Percentiles rank a stretch among this genome's conserved stretches.
Evolutionary conservation across 2,888 invertebrate genomes (phyloP).

Genomic region (Acleris holmiana): DNA sequence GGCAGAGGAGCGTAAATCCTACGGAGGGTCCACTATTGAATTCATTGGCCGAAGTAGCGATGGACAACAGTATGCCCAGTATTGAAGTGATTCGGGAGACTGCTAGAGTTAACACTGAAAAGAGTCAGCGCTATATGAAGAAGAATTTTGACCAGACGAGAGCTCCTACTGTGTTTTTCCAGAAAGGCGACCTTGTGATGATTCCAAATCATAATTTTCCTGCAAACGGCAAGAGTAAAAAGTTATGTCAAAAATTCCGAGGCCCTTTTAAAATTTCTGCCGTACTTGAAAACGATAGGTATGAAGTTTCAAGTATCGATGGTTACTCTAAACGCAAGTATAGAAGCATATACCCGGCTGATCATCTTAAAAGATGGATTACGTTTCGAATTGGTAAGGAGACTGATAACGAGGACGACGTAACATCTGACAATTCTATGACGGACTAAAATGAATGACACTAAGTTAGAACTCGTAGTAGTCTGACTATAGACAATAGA

Average conservation of each 20-base stretch:
- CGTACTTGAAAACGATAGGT: conserved; percentile 10
- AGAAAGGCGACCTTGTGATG: conserved; percentile 12
- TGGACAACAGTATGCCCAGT: not conserved
- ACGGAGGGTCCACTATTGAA: not conserved
- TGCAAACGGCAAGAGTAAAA: conserved; percentile 14
- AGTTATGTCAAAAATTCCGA: conserved; percentile 7
- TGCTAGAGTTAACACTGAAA: not conserved
- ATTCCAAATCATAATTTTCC: conserved; percentile 14
- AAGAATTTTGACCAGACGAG: not conserved
- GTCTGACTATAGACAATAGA: not conserved
- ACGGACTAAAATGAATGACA: not conserved
- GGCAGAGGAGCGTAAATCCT: conserved; percentile 1
- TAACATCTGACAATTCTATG: not conserved
- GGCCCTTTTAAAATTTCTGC: conserved; percentile 9
- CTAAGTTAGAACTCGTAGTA: not conserved
- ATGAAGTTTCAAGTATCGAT: conserved; percentile 9
- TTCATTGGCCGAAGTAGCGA: not conserved
- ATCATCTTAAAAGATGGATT: conserved; percentile 4
- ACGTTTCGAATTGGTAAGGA: not conserved
- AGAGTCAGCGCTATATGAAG: conserved; percentile 7
- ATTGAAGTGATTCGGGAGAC: conserved; percentile 4
- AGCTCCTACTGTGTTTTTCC: conserved; percentile 16
- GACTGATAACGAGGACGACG: not conserved
- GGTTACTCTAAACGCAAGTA: conserved; percentile 13
- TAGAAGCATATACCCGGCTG: conserved; percentile 13